These are phyloP conservation scores for Callospermophilus lateralis DNA, from an alignment of 2,113 vertebrate species.

Conservation along the genomic window DNA sequence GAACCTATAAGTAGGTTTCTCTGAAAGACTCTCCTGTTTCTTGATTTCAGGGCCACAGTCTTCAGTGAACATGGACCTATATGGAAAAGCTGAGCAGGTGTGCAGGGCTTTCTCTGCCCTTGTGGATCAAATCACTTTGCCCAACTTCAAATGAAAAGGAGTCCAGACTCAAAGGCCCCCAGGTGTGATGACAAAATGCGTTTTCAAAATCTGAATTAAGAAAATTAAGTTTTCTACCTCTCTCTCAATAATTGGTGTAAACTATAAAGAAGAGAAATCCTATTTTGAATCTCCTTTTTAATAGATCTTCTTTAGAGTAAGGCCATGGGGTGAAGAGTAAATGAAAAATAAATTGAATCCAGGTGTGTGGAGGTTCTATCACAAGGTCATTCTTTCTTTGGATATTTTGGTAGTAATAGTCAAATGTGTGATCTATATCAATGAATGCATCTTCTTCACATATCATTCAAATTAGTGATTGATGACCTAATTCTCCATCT, in stretches of 20 bases:
- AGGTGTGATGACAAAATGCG: background rate
- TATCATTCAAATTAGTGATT: background rate
- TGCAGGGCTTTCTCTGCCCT: slow-evolving; percentile 87
- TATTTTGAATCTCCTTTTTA: background rate
- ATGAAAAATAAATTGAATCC: background rate
- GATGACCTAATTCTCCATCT: background rate
- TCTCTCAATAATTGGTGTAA: background rate
- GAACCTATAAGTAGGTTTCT: background rate
- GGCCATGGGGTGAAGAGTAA: background rate
- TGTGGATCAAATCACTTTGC: slow-evolving; percentile 85
- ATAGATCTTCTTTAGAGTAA: background rate
- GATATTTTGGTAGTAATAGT: background rate
- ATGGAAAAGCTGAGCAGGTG: slow-evolving; percentile 87
- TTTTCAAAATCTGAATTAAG: slow-evolving; percentile 30
- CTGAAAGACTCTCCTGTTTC: slow-evolving; percentile 58
- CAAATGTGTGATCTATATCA: background rate
- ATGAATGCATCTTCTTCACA: background rate
- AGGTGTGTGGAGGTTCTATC: background rate
- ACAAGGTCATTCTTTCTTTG: background rate
- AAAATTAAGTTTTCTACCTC: background rate
- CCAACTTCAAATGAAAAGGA: slow-evolving; percentile 77
- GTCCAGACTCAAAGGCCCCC: background rate
- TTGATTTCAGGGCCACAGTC: slow-evolving; percentile 84
- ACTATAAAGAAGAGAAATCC: background rate
- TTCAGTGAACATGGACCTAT: slow-evolving; percentile 81